A percentile compares a stretch with the other conserved stretches of the same genome.
Evolutionary conservation across 2,797 vertebrate genomes (phyloP).

Genomic region (Limosa lapponica): DNA sequence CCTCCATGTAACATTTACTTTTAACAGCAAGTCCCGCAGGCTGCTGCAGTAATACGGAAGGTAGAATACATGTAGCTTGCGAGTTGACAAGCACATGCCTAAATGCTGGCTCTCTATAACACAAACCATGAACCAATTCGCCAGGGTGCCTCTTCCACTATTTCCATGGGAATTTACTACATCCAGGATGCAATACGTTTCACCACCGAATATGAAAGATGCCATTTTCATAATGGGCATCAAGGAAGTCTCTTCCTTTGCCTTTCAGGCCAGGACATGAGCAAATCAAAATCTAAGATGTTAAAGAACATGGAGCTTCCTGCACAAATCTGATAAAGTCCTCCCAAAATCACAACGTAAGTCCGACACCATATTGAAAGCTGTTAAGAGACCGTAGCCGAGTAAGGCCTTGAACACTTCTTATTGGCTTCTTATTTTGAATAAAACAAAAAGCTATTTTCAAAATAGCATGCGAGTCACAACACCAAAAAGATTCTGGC

Average conservation of each 20-base stretch:
- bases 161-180: not conserved
- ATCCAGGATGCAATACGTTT: rapidly evolving
- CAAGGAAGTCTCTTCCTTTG: not conserved
- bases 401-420: not conserved
- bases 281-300: not conserved
- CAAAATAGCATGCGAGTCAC: slow-evolving; percentile 19
- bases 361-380: not conserved
- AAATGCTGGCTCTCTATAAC: not conserved
- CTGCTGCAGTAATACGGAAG: slow-evolving; percentile 24
- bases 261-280: not conserved
- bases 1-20: slow-evolving; percentile 34
- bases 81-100: not conserved
- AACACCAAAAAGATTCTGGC: not conserved
- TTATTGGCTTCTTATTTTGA: not conserved
- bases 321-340: not conserved
- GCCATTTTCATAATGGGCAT: not conserved
- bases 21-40: slow-evolving; percentile 8
- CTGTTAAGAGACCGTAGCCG: not conserved
- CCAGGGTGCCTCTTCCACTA: not conserved
- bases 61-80: not conserved
- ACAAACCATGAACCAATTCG: rapidly evolving
- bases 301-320: not conserved
- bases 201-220: not conserved
- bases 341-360: not conserved
- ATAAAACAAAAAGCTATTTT: not conserved